Percentiles rank a stretch among this genome's conserved stretches.
Conservation (phyloP, 2,797 vertebrate species). For the Smutsia temminckii region DNA sequence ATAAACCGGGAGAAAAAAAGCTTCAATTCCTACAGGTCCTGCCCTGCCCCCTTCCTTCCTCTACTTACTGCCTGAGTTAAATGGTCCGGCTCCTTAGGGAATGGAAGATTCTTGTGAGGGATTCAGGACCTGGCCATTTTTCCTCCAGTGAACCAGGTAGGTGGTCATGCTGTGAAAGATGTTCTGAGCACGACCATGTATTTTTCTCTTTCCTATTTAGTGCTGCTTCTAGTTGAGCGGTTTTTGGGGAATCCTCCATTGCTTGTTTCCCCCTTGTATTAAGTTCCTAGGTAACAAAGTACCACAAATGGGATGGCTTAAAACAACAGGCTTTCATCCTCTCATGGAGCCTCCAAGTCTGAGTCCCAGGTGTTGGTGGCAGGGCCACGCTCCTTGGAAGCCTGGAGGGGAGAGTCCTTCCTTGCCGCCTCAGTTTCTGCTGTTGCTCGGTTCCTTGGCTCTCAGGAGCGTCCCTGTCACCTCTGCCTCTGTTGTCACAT, state of each 20-base stretch:
- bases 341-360: background rate
- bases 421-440: background rate
- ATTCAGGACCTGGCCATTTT: background rate
- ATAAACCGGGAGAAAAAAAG: background rate
- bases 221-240: background rate
- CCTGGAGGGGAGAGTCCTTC: background rate
- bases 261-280: background rate
- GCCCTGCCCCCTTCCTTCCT: background rate
- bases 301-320: background rate
- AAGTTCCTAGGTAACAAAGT: background rate
- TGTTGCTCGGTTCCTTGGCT: accelerated
- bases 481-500: background rate
- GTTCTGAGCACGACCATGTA: accelerated
- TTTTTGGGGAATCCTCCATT: background rate
- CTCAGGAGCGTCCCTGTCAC: background rate
- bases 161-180: background rate
- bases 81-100: background rate
- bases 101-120: background rate
- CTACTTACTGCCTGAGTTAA: background rate
- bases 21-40: too few species aligned
- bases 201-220: background rate
- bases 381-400: background rate
- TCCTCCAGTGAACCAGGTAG: background rate
- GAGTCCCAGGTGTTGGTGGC: accelerated
- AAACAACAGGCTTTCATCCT: background rate